Percentiles rank a stretch among this genome's conserved stretches.
phyloP scores from a whole-genome alignment of 2,113 vertebrate genomes.

The Chaetodon trifascialis region DNA sequence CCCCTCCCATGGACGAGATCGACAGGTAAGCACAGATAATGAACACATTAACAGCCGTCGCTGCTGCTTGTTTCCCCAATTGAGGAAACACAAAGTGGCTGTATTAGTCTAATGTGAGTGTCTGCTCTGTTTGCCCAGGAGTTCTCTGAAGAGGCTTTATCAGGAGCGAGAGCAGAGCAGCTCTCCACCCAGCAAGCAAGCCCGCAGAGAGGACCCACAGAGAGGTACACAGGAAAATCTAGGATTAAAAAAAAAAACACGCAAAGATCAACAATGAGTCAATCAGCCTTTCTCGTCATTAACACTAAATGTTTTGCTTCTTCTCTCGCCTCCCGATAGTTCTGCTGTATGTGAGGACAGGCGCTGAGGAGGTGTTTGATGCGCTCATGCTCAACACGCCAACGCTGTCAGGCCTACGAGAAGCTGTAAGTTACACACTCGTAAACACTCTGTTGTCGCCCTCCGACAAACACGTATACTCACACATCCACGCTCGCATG shows the following conservation, averaged over 20 bases:
- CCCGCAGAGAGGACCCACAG: conserved; percentile 88
- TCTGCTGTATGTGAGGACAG: conserved; percentile 92
- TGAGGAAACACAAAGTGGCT: neutral
- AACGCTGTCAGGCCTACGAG: conserved; percentile 91
- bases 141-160: conserved; percentile 89
- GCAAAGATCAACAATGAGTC: neutral
- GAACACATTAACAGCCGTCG: neutral
- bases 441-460: neutral
- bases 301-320: neutral
- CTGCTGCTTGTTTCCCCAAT: neutral
- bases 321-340: conserved; percentile 81
- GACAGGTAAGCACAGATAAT: conserved; percentile 84
- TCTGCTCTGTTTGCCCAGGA: conserved; percentile 72
- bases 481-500: neutral
- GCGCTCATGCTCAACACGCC: conserved; percentile 97
- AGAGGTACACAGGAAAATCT: conserved; percentile 85
- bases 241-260: neutral
- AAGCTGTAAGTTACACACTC: conserved; percentile 88
- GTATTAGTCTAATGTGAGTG: conserved; percentile 30
- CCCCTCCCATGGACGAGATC: conserved; percentile 79
- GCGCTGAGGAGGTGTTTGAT: conserved; percentile 94
- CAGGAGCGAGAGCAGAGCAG: conserved; percentile 84
- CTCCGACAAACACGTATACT: neutral
- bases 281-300: neutral
- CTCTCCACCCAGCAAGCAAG: conserved; percentile 85